Base-by-base conservation (phyloP, 2,797 vertebrate species). In the Myotis daubentonii region DNA sequence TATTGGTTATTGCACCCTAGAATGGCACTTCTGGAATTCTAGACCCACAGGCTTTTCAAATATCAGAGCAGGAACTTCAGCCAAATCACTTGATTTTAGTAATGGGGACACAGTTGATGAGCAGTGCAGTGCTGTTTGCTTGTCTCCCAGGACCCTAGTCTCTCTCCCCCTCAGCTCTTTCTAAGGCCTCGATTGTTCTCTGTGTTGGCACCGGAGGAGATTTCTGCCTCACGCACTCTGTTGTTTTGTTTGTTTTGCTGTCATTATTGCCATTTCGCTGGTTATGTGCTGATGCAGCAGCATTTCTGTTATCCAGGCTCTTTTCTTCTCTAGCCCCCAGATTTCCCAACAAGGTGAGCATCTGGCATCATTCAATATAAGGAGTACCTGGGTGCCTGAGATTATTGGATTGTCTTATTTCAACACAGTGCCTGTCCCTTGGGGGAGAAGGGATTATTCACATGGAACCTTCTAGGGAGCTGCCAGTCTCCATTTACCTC, bases 321-420 rank as follows among this genome's bases (percentile, higher is more conserved):
- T 91, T 96, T 86, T 89, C 38, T 36, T 78, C 47, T 51, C 70
- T 10, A n/a, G 55, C 47, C 72, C 81, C 96, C n/a, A 92, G 28
- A 28, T 89, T 95, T 94, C 62, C 75, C 33, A 53, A 25, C 33
- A 94, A 94, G 53, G 2, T 3, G 87, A 94, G 13, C 70, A 85
- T 47, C 65, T 92, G 78, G 23, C 47, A 74, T 76, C 88, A 94
- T 93, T 96, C 85, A 94, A 95, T 96, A 68, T 81, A 84, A 75
- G 57, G 36, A 57, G 33, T 38, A 66, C 44, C 94, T 97, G 74
- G 89, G 2, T 87, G 76, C 84, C 25, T 22, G 91, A 70, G 70
- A 92, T 97, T 95, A 97, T 94, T 94, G 90, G 86, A 95, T 97
- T 97, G 96, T 93, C 84, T 95, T 25, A 0, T 95, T 97, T 95